Base-by-base conservation (phyloP, 2,113 vertebrate species). In the Tetraodon nigroviridis region DNA sequence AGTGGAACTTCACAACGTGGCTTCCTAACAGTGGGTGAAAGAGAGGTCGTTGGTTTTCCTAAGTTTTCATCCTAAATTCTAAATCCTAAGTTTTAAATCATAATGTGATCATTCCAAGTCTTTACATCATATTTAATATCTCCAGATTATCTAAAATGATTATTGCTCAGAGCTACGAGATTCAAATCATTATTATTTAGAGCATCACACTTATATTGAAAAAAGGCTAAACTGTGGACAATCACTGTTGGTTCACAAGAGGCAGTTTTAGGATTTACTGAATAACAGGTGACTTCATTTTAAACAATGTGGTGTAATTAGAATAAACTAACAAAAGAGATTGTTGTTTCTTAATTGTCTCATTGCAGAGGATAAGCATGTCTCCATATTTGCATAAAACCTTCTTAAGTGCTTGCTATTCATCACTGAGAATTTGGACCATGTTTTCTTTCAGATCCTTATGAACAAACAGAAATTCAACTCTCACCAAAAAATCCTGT, bases 1-100 rank as follows among this genome's bases (percentile, higher is more conserved):
- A 48, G n/a, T 55, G 64, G 66, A 64, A 68, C 63, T 50, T 57
- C 44, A 41, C 49, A n/a, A 32, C 54, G 6, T 1, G 22, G 24
- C 46, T 57, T 64, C 41, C n/a, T 63, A 71, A 72, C 64, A 57
- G 54, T 40, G 64, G 1, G 24, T 69, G 56, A 69, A 55, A 67
- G 16, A 17, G n/a, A 46, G 52, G 37, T 20, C 22, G 44, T 2
- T n/a, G 59, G 11, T 63, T 62, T 72, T 56, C n/a, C n/a, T n/a
- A n/a, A n/a, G n/a, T n/a, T n/a, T n/a, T n/a, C n/a, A n/a, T n/a
- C n/a, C n/a, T n/a, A n/a, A n/a, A n/a, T n/a, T n/a, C n/a, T n/a
- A n/a, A n/a, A n/a, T n/a, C n/a, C n/a, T n/a, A n/a, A n/a, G n/a
- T n/a, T n/a, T n/a, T 7, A 57, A 73, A 60, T 41, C 2, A 17